These are phyloP conservation scores for Cebidichthys violaceus DNA, from an alignment of 2,113 vertebrate species.

Conservation along the genomic window DNA sequence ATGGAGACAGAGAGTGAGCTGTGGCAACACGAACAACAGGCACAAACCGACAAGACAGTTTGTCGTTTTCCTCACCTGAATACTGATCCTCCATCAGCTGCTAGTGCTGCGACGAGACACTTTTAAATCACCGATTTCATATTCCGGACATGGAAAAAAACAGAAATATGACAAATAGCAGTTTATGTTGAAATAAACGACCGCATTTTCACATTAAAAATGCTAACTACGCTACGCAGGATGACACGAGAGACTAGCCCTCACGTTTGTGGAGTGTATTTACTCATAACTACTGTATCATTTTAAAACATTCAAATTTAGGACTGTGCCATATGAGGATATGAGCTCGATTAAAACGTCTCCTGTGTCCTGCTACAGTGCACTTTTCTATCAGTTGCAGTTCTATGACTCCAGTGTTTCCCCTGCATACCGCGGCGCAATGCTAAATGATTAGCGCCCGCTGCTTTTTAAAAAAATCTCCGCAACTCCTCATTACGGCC, in stretches of 20 bases:
- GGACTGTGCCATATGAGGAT: neutral
- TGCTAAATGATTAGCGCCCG: neutral
- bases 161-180: neutral
- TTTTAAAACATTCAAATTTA: neutral
- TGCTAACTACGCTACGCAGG: neutral
- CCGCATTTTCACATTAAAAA: neutral
- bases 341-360: neutral
- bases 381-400: neutral
- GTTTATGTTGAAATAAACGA: neutral
- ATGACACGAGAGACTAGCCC: neutral
- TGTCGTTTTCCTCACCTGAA: neutral
- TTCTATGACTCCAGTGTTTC: neutral
- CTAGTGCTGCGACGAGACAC: neutral
- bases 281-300: neutral
- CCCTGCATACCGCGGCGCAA: neutral
- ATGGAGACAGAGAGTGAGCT: conserved; percentile 46
- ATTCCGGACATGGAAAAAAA: neutral
- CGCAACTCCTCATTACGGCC: neutral
- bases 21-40: conserved; percentile 51
- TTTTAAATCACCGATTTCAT: neutral
- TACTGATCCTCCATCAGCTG: neutral
- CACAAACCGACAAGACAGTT: conserved; percentile 44
- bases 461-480: neutral
- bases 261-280: neutral
- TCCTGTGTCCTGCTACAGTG: neutral